Conservation (phyloP, 2,888 invertebrate genomes). For the Cheilosia urbana region DNA sequence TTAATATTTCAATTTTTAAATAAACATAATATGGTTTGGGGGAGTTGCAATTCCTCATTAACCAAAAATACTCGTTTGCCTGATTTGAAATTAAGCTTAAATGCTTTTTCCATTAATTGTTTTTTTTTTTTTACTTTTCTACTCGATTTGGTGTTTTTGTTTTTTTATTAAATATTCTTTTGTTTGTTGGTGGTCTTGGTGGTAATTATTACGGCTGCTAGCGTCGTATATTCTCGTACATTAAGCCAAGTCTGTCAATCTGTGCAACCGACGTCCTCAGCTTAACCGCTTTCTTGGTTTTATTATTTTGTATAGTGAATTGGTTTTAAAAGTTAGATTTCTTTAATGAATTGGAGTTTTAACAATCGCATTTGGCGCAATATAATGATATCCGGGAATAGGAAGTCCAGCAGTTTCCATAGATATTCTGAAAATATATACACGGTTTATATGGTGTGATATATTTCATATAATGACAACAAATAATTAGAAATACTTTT, state of each 20-base stretch:
- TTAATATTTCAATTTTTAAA: slow-evolving; percentile 13
- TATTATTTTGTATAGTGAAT: slow-evolving; percentile 28
- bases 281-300: slow-evolving; percentile 45
- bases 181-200: slow-evolving; percentile 64
- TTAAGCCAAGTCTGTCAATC: slow-evolving; percentile 34
- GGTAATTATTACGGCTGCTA: slow-evolving; percentile 56
- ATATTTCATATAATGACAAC: slow-evolving; percentile 26
- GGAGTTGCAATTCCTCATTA: slow-evolving; percentile 35
- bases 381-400: slow-evolving; percentile 95
- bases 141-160: slow-evolving; percentile 59
- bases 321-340: slow-evolving; percentile 21
- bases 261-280: slow-evolving; percentile 35
- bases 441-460: slow-evolving; percentile 27
- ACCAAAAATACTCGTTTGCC: slow-evolving; percentile 32
- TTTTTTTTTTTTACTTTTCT: slow-evolving; percentile 19
- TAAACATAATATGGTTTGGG: slow-evolving; percentile 20
- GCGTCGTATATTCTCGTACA: slow-evolving; percentile 25
- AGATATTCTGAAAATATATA: slow-evolving; percentile 90
- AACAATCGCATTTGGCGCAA: slow-evolving; percentile 96
- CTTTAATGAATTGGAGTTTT: slow-evolving; percentile 95
- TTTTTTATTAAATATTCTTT: slow-evolving; percentile 36
- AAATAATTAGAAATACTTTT: slow-evolving; percentile 12
- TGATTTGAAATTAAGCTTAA: slow-evolving; percentile 33
- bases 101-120: slow-evolving; percentile 25
- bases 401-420: slow-evolving; percentile 97